Evolutionary conservation across 1,140 invertebrate species (phyloP), one percentile per base, ranked within the genome.

Genomic region (Archivesica marissinica): DNA sequence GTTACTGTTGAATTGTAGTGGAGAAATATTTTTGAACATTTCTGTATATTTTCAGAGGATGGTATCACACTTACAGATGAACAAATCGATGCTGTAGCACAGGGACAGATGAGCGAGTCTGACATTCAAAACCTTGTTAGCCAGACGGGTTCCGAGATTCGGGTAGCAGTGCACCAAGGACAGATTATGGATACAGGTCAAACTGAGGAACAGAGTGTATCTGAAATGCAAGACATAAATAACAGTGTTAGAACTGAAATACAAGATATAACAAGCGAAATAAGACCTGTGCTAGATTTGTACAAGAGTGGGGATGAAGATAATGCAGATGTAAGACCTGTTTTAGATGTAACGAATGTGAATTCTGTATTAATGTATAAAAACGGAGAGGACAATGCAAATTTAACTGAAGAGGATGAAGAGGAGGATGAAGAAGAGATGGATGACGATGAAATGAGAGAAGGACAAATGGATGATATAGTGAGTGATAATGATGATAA

Each of bases 401-500:
- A n/a, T 50, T n/a, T 30, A 3, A 72, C 77, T 30, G 56, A 78
- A 41, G 75, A 77, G 33, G 74, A 44, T 2, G 77, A 79, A 66
- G 77, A 66, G 23, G 59, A 47, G n/a, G 77, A 66, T 7, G 74
- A 56, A 33, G 35, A 76, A 38, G 38, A 30, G 4, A 59, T 54
- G 47, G 75, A 77, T 64, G 77, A 64, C 28, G 77, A 66, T 50
- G 77, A 66, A 59, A 35, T 79, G 13, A 30, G n/a, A 41, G 74
- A 76, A 11, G 59, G 50, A 50, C 38, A 38, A 23, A 79, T 79
- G 56, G 77, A 79, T 35, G 61, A 23, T 35, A 79, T 79, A 39
- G 75, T 28, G 17, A 78, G 75, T 78, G 75, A 78, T 61, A 39
- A 7, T 23, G 77, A 79, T 25, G 77, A 79, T 66, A 79, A 79